Percentiles rank a stretch among this genome's conserved stretches.
Conservation (phyloP, 2,888 invertebrate genomes). For the Eristalinus aeneus region DNA sequence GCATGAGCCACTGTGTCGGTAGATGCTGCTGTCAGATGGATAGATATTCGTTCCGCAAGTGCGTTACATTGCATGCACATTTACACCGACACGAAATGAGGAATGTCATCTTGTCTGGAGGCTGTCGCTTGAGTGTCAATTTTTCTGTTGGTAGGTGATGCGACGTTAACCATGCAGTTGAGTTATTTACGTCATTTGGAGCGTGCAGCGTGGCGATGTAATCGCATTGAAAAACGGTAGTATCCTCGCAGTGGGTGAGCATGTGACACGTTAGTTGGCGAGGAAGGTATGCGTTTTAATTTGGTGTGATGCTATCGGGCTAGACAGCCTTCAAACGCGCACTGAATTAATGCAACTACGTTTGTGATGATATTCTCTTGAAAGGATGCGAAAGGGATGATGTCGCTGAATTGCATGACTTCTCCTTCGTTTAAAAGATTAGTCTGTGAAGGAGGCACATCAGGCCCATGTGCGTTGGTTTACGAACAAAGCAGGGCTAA, state of each 20-base stretch:
- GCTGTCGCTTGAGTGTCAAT: constrained; percentile 40
- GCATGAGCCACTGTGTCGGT: constrained; percentile 8
- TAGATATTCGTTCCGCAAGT: constrained; percentile 19
- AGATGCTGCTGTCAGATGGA: neutral
- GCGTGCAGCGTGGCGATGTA: constrained; percentile 27
- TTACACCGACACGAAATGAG: neutral
- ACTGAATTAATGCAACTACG: too few relatives aligned
- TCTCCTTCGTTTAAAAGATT: too few relatives aligned
- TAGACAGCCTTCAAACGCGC: neutral
- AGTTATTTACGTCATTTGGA: constrained; percentile 7
- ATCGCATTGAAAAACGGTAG: constrained; percentile 15
- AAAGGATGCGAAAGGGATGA: neutral
- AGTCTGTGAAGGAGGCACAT: too few relatives aligned
- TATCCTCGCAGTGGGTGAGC: neutral
- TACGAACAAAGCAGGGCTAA: too few relatives aligned
- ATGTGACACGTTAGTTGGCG: neutral
- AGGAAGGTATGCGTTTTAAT: neutral
- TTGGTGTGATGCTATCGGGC: neutral
- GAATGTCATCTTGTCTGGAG: neutral
- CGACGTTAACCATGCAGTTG: constrained; percentile 15
- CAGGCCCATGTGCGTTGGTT: too few relatives aligned
- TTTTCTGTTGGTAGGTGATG: constrained; percentile 20
- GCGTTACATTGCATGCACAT: constrained; percentile 20
- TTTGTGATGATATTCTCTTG: neutral
- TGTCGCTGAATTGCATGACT: too few relatives aligned